phyloP scores from a whole-genome alignment of 2,113 vertebrate species.

The Amazona guildingii region DNA sequence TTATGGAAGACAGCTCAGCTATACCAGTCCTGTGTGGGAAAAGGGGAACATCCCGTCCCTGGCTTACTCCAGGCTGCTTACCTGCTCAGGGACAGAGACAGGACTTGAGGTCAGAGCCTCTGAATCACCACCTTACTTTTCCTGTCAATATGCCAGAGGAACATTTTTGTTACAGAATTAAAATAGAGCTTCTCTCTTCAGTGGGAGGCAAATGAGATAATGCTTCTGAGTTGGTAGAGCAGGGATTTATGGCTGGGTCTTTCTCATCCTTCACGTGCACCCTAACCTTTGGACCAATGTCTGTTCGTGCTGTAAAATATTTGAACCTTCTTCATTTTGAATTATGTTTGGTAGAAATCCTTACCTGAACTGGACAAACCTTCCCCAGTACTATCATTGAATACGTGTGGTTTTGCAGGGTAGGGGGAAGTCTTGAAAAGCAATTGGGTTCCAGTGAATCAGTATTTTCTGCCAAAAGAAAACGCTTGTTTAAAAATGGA shows the following conservation, averaged over 20 bases:
- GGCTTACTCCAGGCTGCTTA: not conserved
- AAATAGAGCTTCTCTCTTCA: not conserved
- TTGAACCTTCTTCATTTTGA: not conserved
- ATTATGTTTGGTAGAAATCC: not conserved
- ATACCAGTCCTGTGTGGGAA: accelerated
- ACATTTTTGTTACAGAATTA: not conserved
- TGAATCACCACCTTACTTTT: not conserved
- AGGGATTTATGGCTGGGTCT: not conserved
- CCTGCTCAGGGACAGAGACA: not conserved
- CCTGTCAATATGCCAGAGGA: not conserved
- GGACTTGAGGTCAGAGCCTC: not conserved
- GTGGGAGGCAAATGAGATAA: not conserved
- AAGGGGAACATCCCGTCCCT: not conserved
- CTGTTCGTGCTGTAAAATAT: not conserved
- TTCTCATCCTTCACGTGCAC: not conserved
- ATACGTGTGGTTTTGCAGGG: not conserved
- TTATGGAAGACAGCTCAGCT: not conserved
- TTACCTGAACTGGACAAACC: not conserved
- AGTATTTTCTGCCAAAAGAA: not conserved
- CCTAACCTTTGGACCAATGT: not conserved
- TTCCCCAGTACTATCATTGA: not conserved
- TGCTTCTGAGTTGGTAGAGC: not conserved
- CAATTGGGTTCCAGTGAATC: not conserved
- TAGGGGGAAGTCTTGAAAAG: not conserved
- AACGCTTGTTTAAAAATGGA: not conserved